Base-by-base conservation (phyloP, 1,140 invertebrate species). In the Grapholita molesta region DNA sequence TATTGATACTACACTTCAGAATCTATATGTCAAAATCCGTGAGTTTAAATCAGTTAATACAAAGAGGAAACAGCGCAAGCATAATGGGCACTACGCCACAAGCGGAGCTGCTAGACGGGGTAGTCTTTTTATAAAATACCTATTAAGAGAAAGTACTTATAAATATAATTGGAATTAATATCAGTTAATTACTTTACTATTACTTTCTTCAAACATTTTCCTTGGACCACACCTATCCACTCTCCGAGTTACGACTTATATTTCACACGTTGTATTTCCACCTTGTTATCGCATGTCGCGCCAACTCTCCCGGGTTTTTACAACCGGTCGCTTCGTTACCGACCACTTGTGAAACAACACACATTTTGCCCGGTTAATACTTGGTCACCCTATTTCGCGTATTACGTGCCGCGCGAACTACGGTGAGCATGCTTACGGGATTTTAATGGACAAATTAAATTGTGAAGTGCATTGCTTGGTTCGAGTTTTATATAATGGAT, bases 231-330 rank as follows among this genome's bases (percentile, higher is more conserved):
- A n/a, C 55, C 6, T n/a, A 61, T 61, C 55, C 55, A 61, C 55
- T 28, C 8, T n/a, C 23, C 55, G 32, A 30, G 24, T 61, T 28
- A 61, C 55, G 25, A 30, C 55, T 32, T 28, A 61, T 61, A 61
- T 61, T 61, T 61, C 55, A 61, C 55, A 61, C 55, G 55, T 61
- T 61, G 24, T 61, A 61, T 61, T 61, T 61, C 55, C 25, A 61
- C 55, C 24, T 61, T 28, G 55, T 61, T 61, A 61, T 61, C 55
- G 55, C 55, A 28, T 61, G 55, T 61, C 55, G 24, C 55, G 55
- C 55, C n/a, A 61, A 61, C 15, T 28, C 55, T 61, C 55, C 55
- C 24, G 55, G 55, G 55, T 61, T 61, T 57, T 61, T 61, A 61
- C 55, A 6, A 28, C 53, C 53, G 53, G 55, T 28, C 55, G 25